phyloP scores from a whole-genome alignment of 2,888 invertebrate genomes.

The Xestobium rufovillosum region DNA sequence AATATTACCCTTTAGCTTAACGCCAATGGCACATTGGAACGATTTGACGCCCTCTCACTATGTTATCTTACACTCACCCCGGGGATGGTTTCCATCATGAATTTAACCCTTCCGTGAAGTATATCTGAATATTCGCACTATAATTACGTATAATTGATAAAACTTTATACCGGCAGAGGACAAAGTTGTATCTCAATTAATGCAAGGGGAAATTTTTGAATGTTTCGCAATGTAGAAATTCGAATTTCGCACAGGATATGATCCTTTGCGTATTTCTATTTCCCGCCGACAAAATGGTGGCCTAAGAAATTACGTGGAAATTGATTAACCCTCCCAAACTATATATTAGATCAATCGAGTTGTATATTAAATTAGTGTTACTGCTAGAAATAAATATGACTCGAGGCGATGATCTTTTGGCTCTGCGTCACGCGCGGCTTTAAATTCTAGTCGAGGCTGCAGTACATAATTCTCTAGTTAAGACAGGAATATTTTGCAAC shows the following conservation, averaged over 20 bases:
- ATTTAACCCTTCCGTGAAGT: conserved; percentile 34
- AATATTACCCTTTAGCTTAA: conserved; percentile 33
- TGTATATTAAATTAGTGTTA: no score
- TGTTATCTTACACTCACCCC: conserved; percentile 37
- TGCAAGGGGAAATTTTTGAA: no score
- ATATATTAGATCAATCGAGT: no score
- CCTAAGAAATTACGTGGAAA: conserved; percentile 21
- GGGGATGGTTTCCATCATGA: conserved; percentile 35
- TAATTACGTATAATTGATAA: conserved; percentile 27
- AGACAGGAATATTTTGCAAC: conserved; percentile 1
- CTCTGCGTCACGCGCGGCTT: no score
- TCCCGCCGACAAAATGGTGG: conserved; percentile 25
- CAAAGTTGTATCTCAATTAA: no score
- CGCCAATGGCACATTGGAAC: conserved; percentile 36
- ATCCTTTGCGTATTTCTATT: conserved; percentile 28
- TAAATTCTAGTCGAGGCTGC: not conserved
- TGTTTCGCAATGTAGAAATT: conserved; percentile 11
- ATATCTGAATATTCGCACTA: conserved; percentile 24
- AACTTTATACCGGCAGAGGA: not conserved
- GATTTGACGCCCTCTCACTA: conserved; percentile 39
- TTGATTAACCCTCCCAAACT: no score
- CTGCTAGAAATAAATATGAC: no score
- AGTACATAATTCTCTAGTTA: conserved; percentile 1
- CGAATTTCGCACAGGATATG: conserved; percentile 26
- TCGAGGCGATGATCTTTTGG: no score